Percentiles rank a stretch among this genome's conserved stretches.
These are phyloP conservation scores for Drosophila rhopaloa DNA, from an alignment of 1,140 invertebrate genomes.

Conservation along the genomic window DNA sequence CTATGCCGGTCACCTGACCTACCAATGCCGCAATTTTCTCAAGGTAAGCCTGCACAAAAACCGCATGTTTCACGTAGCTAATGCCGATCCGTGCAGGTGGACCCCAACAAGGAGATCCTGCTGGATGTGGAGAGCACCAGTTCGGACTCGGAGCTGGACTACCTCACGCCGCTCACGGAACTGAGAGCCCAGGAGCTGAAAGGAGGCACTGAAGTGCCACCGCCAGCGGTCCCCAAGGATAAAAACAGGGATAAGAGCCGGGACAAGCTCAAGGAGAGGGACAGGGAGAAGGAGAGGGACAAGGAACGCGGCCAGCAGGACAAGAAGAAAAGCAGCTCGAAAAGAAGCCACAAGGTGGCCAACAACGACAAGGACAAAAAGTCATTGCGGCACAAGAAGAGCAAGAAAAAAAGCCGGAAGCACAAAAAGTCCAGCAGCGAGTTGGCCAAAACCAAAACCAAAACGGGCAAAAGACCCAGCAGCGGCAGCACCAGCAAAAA, in stretches of 20 bases:
- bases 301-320: conserved; percentile 21
- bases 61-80: conserved; percentile 1
- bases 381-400: conserved; percentile 67
- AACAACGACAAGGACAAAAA: conserved; percentile 50
- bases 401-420: conserved; percentile 48
- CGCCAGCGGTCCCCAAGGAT: neutral
- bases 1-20: conserved; percentile 97
- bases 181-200: conserved; percentile 90
- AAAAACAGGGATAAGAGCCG: conserved; percentile 9
- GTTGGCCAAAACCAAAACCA: conserved; percentile 34
- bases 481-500: conserved; percentile 54
- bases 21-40: conserved; percentile 98
- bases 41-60: conserved; percentile 87
- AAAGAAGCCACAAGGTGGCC: conserved; percentile 23
- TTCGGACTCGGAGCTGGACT: conserved; percentile 93
- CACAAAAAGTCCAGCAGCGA: conserved; percentile 50
- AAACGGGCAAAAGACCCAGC: conserved; percentile 41
- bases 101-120: conserved; percentile 95
- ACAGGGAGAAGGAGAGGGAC: conserved; percentile 7
- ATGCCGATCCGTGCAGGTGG: conserved; percentile 85
- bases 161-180: conserved; percentile 92
- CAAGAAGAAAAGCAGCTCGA: conserved; percentile 36
- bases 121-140: conserved; percentile 98
- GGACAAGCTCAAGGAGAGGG: neutral
- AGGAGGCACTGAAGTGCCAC: conserved; percentile 86